These are phyloP conservation scores for Alcis repandata DNA, from an alignment of 2,888 invertebrate species.

Conservation along the genomic window DNA sequence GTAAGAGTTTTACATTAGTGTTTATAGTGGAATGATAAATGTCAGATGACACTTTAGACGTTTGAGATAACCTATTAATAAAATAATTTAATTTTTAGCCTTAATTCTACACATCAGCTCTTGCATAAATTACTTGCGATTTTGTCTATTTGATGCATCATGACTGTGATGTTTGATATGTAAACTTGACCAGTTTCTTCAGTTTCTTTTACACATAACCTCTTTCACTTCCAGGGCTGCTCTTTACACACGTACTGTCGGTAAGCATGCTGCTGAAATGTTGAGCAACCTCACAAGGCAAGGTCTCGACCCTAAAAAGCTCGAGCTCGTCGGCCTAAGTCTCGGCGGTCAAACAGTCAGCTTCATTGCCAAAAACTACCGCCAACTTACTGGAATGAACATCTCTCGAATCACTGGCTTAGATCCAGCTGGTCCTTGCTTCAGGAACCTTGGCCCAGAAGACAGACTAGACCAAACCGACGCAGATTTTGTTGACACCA, in stretches of 20 bases:
- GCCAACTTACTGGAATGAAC: constrained; percentile 61
- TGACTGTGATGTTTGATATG: no score
- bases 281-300: constrained; percentile 58
- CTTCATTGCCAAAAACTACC: constrained; percentile 70
- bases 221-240: constrained; percentile 49
- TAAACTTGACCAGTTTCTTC: no score
- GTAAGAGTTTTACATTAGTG: no score
- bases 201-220: not conserved
- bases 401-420: constrained; percentile 65
- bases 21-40: no score
- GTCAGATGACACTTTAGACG: no score
- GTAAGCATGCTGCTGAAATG: constrained; percentile 69
- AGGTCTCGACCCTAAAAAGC: constrained; percentile 67
- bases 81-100: no score
- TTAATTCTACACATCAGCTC: no score
- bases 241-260: constrained; percentile 62
- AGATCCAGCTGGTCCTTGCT: constrained; percentile 76
- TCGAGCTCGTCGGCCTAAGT: constrained; percentile 70
- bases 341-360: constrained; percentile 72
- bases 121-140: no score
- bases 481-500: constrained; percentile 70
- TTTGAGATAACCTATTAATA: no score
- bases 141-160: no score
- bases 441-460: constrained; percentile 68
- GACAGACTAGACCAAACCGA: constrained; percentile 67